A percentile compares a stretch with the other conserved stretches of the same genome.
phyloP scores from a whole-genome alignment of 2,888 invertebrate species.

The Agrotis exclamationis region DNA sequence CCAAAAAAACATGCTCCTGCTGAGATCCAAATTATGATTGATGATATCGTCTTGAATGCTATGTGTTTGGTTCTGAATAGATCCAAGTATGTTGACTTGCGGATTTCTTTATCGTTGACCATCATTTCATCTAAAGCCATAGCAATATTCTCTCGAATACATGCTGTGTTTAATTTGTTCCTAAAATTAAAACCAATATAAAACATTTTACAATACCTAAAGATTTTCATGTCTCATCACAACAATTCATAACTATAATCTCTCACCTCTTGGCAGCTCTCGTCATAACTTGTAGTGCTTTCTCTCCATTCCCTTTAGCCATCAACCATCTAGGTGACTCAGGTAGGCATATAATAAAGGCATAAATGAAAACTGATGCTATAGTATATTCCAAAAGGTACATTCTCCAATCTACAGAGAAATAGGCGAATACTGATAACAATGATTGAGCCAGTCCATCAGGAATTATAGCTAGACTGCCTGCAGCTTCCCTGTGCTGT shows the following conservation, averaged over 20 bases:
- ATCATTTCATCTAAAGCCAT: constrained; percentile 68
- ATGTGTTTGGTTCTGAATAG: constrained; percentile 71
- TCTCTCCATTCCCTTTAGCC: constrained; percentile 71
- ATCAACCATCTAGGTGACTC: constrained; percentile 81
- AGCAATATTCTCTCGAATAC: constrained; percentile 70
- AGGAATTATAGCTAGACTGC: constrained; percentile 70
- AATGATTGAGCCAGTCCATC: constrained; percentile 74
- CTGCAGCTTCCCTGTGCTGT: constrained; percentile 82
- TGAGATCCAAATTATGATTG: constrained; percentile 67
- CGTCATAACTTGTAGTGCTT: constrained; percentile 69
- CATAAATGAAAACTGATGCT: constrained; percentile 67
- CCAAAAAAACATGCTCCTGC: constrained; percentile 74
- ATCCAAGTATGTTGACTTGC: constrained; percentile 69
- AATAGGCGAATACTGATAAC: constrained; percentile 75
- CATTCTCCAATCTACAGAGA: constrained; percentile 73
- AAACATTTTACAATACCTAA: background rate
- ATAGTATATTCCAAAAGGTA: constrained; percentile 70
- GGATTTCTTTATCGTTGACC: constrained; percentile 60
- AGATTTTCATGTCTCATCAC: background rate
- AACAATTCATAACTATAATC: background rate
- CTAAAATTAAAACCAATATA: constrained; percentile 62
- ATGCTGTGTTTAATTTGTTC: constrained; percentile 70
- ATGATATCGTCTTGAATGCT: constrained; percentile 63
- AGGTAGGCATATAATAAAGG: constrained; percentile 70
- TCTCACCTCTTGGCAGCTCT: constrained; percentile 74